Conservation (phyloP, 2,113 vertebrate species). For the Physeter macrocephalus region DNA sequence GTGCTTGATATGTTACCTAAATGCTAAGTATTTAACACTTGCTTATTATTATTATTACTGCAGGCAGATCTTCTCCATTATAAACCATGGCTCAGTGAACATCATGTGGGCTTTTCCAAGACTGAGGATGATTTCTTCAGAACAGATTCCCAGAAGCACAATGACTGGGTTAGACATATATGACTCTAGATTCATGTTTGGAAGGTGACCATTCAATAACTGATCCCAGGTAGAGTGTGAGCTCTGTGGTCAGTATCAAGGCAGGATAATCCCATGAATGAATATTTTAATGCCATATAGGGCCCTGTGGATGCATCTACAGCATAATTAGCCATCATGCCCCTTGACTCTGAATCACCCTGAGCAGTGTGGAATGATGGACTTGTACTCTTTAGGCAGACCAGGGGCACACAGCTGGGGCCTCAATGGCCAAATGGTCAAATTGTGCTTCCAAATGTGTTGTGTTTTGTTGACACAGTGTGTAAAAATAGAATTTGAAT, state of each 20-base stretch:
- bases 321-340: background rate
- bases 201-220: background rate
- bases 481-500: background rate
- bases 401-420: background rate
- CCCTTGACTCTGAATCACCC: background rate
- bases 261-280: background rate
- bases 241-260: background rate
- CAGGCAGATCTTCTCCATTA: background rate
- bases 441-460: background rate
- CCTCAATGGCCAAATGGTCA: background rate
- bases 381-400: background rate
- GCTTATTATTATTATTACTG: background rate
- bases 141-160: background rate
- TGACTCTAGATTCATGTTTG: background rate
- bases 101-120: background rate
- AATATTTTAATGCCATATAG: background rate
- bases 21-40: background rate
- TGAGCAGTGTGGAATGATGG: background rate
- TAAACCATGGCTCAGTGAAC: background rate
- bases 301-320: accelerated
- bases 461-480: background rate
- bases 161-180: background rate
- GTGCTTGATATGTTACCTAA: background rate
- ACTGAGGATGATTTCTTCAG: background rate
- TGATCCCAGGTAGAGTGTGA: background rate